A percentile compares a stretch with the other conserved stretches of the same genome.
These are phyloP conservation scores for Dryadula phaetusa DNA, from an alignment of 2,888 invertebrate genomes.

Conservation along the genomic window DNA sequence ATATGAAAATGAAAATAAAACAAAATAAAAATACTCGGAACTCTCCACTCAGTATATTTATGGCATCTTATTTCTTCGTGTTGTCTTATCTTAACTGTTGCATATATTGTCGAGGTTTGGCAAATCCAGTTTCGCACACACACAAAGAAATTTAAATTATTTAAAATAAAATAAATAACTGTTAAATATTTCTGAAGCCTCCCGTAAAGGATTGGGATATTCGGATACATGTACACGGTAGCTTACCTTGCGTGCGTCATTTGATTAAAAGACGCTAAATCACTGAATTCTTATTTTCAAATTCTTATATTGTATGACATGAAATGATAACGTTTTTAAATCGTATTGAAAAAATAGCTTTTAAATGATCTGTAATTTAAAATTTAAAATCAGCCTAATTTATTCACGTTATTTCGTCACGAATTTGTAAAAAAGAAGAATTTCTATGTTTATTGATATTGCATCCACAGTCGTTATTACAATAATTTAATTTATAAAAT, in stretches of 20 bases:
- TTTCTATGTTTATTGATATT: constrained; percentile 33
- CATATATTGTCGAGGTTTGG: constrained; percentile 31
- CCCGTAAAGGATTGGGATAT: constrained; percentile 10
- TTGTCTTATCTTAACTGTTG: constrained; percentile 38
- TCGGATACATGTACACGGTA: constrained; percentile 9
- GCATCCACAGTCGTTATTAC: constrained; percentile 24
- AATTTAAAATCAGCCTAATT: constrained; percentile 1
- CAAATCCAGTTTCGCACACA: constrained; percentile 27
- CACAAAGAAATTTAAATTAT: constrained; percentile 20
- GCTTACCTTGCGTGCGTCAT: neutral
- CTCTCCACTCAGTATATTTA: constrained; percentile 8
- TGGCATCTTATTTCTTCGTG: constrained; percentile 27
- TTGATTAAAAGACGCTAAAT: constrained; percentile 43
- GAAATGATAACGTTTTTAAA: constrained; percentile 6
- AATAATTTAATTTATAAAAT: constrained; percentile 30
- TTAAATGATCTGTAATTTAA: neutral
- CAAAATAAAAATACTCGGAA: neutral
- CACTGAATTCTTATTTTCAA: constrained; percentile 52
- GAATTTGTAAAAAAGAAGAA: constrained; percentile 32
- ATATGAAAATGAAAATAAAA: constrained; percentile 6
- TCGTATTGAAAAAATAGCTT: neutral
- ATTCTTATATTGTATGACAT: constrained; percentile 40
- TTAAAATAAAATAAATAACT: constrained; percentile 34
- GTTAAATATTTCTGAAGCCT: constrained; percentile 22
- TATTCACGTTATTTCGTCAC: constrained; percentile 7